Conservation (phyloP, 1,140 invertebrate genomes). For the Thalassaphorura encarpata region DNA sequence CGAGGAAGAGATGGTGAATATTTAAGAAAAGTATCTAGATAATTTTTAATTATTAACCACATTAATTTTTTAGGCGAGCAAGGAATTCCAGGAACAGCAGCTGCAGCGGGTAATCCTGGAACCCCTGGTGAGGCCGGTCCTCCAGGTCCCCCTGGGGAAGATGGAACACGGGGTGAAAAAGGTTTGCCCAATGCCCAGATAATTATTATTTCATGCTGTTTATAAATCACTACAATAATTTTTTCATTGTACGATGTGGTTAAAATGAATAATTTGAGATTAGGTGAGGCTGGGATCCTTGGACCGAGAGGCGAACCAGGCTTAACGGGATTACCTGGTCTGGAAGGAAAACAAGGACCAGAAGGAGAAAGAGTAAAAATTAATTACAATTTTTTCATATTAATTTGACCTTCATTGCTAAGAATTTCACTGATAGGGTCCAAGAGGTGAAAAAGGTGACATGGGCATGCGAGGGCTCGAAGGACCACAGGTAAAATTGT, state of each 20-base stretch:
- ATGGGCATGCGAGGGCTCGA: conserved; percentile 35
- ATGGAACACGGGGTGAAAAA: conserved; percentile 28
- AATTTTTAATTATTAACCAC: too few species aligned
- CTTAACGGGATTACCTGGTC: conserved; percentile 34
- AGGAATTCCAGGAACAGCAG: conserved; percentile 34
- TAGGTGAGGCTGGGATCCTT: conserved; percentile 3
- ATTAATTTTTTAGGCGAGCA: conserved; percentile 1
- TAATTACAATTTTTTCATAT: too few species aligned
- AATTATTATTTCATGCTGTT: too few species aligned
- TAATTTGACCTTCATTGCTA: too few species aligned
- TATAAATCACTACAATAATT: too few species aligned
- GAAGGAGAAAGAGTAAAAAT: conserved; percentile 32
- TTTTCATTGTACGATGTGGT: too few species aligned
- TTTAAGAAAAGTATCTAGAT: neutral
- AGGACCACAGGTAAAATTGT: conserved; percentile 34
- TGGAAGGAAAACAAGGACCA: conserved; percentile 34
- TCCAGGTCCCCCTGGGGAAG: conserved; percentile 33
- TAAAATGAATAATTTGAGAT: too few species aligned
- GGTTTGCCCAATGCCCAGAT: too few species aligned
- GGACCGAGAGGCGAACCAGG: conserved; percentile 34
- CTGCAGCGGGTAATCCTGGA: conserved; percentile 17
- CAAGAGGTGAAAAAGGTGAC: conserved; percentile 28
- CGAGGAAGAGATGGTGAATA: conserved; percentile 10
- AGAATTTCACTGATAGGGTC: conserved; percentile 28
- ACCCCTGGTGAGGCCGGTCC: conserved; percentile 35